Percentiles rank a stretch among this genome's conserved stretches.
phyloP scores from a whole-genome alignment of 2,888 invertebrate species.

The Chalcis sispes region DNA sequence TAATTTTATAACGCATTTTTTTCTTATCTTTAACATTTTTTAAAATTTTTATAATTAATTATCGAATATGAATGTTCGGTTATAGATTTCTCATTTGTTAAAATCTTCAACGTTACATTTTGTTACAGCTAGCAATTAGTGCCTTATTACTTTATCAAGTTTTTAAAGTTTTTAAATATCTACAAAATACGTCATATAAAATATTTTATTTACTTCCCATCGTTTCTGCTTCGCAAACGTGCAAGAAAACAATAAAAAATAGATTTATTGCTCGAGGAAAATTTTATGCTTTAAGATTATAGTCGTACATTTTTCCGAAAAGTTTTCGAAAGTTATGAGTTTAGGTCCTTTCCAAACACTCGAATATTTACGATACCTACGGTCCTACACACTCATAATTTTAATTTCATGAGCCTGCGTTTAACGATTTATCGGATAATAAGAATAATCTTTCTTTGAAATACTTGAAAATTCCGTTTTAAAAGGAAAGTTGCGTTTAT shows the following conservation, averaged over 20 bases:
- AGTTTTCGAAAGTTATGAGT: constrained; percentile 7
- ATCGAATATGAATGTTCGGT: too few species aligned
- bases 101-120: too few species aligned
- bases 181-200: too few species aligned
- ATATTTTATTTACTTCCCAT: background rate
- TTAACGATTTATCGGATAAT: constrained; percentile 46
- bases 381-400: constrained; percentile 38
- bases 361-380: constrained; percentile 51
- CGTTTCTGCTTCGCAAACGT: background rate
- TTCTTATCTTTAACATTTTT: background rate
- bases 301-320: constrained; percentile 37
- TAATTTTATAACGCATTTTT: constrained; percentile 16
- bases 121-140: too few species aligned
- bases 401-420: constrained; percentile 44
- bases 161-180: too few species aligned
- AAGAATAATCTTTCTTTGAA: constrained; percentile 14
- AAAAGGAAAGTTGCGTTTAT: too few species aligned
- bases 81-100: too few species aligned
- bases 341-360: constrained; percentile 48
- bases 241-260: constrained; percentile 12
- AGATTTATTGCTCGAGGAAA: constrained; percentile 40
- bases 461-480: too few species aligned
- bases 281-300: constrained; percentile 4
- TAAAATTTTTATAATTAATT: too few species aligned
- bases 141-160: too few species aligned